Conservation (phyloP, 2,888 invertebrate genomes). For the Phorcus lineatus region DNA sequence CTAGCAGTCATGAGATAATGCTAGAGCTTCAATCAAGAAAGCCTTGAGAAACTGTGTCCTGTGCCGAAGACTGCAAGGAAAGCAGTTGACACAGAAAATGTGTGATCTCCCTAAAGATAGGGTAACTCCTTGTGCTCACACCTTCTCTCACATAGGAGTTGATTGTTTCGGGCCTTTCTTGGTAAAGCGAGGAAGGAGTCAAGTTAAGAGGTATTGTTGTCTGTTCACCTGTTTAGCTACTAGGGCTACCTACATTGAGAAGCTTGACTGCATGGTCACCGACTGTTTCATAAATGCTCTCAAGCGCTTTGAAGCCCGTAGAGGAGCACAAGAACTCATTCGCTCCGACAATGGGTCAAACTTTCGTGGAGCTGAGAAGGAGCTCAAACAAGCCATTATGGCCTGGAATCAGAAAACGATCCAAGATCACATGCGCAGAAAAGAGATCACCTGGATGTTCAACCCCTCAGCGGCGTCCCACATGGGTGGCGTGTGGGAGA, state of each 20-base stretch:
- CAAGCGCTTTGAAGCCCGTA: too few relatives aligned
- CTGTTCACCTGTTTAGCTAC: slow-evolving; percentile 53
- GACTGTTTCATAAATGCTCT: slow-evolving; percentile 53
- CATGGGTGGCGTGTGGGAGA: too few relatives aligned
- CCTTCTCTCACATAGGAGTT: slow-evolving; percentile 40
- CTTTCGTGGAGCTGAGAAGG: not conserved
- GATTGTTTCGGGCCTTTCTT: slow-evolving; percentile 62
- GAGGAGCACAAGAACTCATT: slow-evolving; percentile 28
- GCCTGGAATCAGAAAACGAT: not conserved
- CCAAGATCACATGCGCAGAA: too few relatives aligned
- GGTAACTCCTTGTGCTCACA: not conserved
- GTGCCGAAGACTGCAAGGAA: slow-evolving; percentile 30
- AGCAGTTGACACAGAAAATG: slow-evolving; percentile 25
- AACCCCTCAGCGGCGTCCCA: slow-evolving; percentile 23
- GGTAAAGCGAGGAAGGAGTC: slow-evolving; percentile 51
- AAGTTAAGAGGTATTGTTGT: slow-evolving; percentile 51
- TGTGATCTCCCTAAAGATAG: not conserved
- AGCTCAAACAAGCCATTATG: not conserved
- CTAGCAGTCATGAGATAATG: too few relatives aligned
- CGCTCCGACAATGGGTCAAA: too few relatives aligned
- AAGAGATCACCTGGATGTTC: slow-evolving; percentile 7
- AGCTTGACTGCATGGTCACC: slow-evolving; percentile 48
- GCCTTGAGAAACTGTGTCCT: slow-evolving; percentile 37
- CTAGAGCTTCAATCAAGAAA: slow-evolving; percentile 34
- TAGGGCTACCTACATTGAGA: slow-evolving; percentile 52